These are phyloP conservation scores for Neoaliturus tenellus DNA, from an alignment of 2,888 invertebrate genomes.

Conservation along the genomic window DNA sequence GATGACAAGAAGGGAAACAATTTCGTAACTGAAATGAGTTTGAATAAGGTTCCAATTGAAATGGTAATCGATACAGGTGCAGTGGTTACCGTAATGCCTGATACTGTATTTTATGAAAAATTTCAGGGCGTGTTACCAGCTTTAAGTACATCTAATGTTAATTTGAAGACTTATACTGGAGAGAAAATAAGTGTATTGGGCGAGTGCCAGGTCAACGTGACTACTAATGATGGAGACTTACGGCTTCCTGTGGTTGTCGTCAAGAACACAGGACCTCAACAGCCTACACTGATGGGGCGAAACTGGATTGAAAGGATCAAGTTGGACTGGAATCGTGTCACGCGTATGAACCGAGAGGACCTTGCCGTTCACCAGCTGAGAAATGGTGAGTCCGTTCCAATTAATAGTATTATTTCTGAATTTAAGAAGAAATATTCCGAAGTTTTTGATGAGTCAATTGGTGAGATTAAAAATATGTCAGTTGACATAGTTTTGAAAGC, in stretches of 20 bases:
- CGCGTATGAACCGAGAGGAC: not conserved
- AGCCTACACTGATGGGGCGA: not conserved
- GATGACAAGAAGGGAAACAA: not conserved
- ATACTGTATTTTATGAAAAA: not conserved
- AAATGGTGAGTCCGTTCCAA: conserved; percentile 13
- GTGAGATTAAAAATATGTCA: conserved; percentile 20
- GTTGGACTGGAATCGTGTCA: not conserved
- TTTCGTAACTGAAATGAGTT: not conserved
- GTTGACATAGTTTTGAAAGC: conserved; percentile 14
- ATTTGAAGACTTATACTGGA: conserved; percentile 8
- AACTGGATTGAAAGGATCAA: not conserved
- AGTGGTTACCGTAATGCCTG: not conserved
- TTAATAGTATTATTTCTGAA: not conserved
- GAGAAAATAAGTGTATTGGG: not conserved
- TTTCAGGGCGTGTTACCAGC: not conserved
- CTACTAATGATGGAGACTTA: not conserved
- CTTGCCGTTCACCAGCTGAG: not conserved
- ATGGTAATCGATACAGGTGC: conserved; percentile 21
- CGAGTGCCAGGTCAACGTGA: not conserved
- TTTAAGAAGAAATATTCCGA: conserved; percentile 17
- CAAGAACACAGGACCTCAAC: not conserved
- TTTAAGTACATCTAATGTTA: not conserved
- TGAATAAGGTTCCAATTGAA: not conserved
- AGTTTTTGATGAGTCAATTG: conserved; percentile 6
- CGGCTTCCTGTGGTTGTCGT: not conserved